Percentiles rank a stretch among this genome's conserved stretches.
These are phyloP conservation scores for Bruchidius siliquastri DNA, from an alignment of 2,888 invertebrate genomes.

Conservation along the genomic window DNA sequence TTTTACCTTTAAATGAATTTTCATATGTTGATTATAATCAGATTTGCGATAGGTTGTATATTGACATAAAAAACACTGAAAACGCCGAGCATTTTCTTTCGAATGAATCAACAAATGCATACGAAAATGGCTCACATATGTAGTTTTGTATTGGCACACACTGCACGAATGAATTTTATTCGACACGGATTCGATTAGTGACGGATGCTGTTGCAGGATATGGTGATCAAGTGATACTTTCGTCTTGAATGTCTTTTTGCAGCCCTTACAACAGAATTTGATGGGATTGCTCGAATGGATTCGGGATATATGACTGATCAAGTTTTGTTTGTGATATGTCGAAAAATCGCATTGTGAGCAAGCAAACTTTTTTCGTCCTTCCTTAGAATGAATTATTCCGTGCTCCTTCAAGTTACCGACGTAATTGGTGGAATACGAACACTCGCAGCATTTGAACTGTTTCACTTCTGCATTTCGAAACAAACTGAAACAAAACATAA, in stretches of 20 bases:
- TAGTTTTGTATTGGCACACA: slow-evolving; percentile 12
- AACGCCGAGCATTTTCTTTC: slow-evolving; percentile 3
- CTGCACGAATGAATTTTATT: slow-evolving; percentile 9
- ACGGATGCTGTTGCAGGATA: slow-evolving; percentile 4
- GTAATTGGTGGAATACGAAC: too few relatives aligned
- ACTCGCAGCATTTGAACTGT: too few relatives aligned
- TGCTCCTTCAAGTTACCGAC: too few relatives aligned
- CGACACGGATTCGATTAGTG: neutral
- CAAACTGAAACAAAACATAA: too few relatives aligned
- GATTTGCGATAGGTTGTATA: slow-evolving; percentile 2
- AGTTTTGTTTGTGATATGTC: neutral
- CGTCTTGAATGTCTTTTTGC: neutral
- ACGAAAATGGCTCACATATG: neutral
- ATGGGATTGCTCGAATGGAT: too few relatives aligned
- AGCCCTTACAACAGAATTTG: too few relatives aligned
- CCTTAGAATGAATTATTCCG: neutral
- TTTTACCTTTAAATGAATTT: slow-evolving; percentile 5
- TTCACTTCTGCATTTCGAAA: too few relatives aligned
- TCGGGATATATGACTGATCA: neutral
- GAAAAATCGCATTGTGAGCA: slow-evolving; percentile 5
- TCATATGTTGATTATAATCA: slow-evolving; percentile 11
- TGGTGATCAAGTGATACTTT: slow-evolving; percentile 2
- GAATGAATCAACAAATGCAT: slow-evolving; percentile 6
- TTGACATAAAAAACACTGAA: slow-evolving; percentile 2
- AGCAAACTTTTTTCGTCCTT: neutral